phyloP scores from a whole-genome alignment of 2,113 vertebrate species.

The Puffinus mauretanicus region DNA sequence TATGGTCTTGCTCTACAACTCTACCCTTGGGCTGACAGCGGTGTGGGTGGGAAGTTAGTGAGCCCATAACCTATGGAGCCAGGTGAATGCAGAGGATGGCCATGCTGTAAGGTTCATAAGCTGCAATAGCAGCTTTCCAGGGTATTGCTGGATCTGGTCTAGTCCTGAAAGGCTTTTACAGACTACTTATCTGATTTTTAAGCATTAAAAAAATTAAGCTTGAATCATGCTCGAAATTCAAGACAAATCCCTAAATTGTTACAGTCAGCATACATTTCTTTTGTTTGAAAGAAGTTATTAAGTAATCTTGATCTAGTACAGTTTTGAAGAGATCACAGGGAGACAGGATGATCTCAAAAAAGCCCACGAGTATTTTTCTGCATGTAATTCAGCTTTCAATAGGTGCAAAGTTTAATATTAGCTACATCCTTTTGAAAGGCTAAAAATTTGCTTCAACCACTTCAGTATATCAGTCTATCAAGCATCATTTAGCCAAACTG shows the following conservation, averaged over 20 bases:
- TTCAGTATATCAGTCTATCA: background rate
- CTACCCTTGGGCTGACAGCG: background rate
- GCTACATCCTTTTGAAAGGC: background rate
- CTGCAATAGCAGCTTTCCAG: background rate
- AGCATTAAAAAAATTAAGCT: background rate
- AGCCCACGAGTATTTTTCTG: background rate
- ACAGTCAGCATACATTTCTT: background rate
- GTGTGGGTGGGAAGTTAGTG: fast-evolving
- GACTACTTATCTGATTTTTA: background rate
- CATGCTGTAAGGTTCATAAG: background rate
- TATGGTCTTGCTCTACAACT: background rate
- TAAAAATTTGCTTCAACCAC: background rate
- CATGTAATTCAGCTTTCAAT: background rate
- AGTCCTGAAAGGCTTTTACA: background rate
- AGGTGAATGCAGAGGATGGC: background rate
- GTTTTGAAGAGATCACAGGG: background rate
- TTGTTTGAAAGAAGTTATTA: background rate
- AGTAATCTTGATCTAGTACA: background rate
- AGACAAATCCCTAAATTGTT: background rate
- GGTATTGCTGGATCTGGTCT: background rate
- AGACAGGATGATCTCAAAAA: background rate
- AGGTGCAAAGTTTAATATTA: background rate
- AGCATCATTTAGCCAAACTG: background rate
- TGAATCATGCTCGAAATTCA: background rate
- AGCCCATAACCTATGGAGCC: background rate